Evolutionary conservation across 1,140 invertebrate species (phyloP), one percentile per base, ranked within the genome.

Genomic region (Vanessa tameamea): DNA sequence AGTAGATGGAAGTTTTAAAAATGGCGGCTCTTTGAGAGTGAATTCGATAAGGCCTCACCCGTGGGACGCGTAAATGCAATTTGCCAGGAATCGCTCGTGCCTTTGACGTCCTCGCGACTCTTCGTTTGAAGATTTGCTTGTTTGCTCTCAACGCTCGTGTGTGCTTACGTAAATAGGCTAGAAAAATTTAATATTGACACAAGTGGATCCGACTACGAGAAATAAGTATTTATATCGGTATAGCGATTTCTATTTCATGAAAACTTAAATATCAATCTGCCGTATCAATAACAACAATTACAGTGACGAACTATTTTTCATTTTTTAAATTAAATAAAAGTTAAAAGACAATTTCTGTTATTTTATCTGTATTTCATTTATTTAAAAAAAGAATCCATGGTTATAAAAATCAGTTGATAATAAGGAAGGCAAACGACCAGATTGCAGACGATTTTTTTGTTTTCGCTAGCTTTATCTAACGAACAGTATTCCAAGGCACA

Each of bases 31-130:
- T 92, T 92, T 92, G 90, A 91, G 78, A 84, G 83, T 64, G 85
- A 91, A 92, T 84, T 91, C 90, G 82, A 92, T 92, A 87, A 92
- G 85, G 79, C 78, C 69, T 72, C 78, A 83, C 89, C 87, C 88
- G 82, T 83, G 90, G 90, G 90, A 92, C 88, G 89, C 88, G 90
- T 87, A 91, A 90, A 92, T 90, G 82, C 83, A 90, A 92, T 92
- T 91, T 90, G 84, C 69, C 59, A 84, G 83, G 86, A 89, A 89
- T 90, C 87, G 85, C 78, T 89, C 82, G 82, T 86, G 83, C 84
- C 89, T 92, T 92, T 92, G 90, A 91, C 87, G 87, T 83, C 66
- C 73, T 78, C 76, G 81, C 81, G 78, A 82, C 70, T 82, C 78
- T 69, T 78, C 83, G 82, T 84, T 85, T 82, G 82, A 80, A 83